A percentile compares a stretch with the other conserved stretches of the same genome.
These are phyloP conservation scores for Drosophila multiciliata DNA, from an alignment of 2,888 invertebrate species.

Conservation along the genomic window DNA sequence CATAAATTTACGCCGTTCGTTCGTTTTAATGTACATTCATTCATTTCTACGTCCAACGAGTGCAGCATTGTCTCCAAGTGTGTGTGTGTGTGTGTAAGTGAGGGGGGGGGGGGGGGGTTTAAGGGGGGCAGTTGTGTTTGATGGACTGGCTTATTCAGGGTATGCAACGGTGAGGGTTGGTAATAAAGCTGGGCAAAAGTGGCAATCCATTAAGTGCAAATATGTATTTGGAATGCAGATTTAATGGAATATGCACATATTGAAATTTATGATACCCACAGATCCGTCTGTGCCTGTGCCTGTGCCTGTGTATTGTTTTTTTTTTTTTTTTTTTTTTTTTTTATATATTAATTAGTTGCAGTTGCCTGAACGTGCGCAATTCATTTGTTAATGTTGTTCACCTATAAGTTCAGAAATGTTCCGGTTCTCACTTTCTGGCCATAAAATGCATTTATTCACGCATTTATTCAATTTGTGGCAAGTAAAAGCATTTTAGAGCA, in stretches of 20 bases:
- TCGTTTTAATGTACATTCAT: constrained; percentile 45
- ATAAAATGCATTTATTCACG: constrained; percentile 19
- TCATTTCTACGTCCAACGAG: constrained; percentile 30
- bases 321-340: neutral
- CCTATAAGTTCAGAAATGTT: constrained; percentile 26
- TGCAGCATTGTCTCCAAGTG: neutral
- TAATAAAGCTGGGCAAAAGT: constrained; percentile 1
- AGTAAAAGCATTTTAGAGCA: neutral
- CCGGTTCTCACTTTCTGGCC: constrained; percentile 30
- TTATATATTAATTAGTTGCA: constrained; percentile 52
- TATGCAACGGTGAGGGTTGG: no score
- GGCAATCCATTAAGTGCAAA: constrained; percentile 61
- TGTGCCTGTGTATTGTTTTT: neutral
- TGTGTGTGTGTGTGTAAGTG: no score
- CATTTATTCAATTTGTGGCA: neutral
- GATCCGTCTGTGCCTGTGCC: neutral
- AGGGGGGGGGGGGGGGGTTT: neutral
- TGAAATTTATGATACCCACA: constrained; percentile 56
- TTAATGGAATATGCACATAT: constrained; percentile 62
- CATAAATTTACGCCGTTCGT: constrained; percentile 71
- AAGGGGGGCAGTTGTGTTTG: neutral
- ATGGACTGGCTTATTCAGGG: neutral
- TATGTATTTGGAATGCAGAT: constrained; percentile 59
- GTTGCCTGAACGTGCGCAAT: constrained; percentile 51
- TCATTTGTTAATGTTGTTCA: constrained; percentile 32